These are phyloP conservation scores for Gymnosoma rotundatum DNA, from an alignment of 2,888 invertebrate genomes.

Conservation along the genomic window DNA sequence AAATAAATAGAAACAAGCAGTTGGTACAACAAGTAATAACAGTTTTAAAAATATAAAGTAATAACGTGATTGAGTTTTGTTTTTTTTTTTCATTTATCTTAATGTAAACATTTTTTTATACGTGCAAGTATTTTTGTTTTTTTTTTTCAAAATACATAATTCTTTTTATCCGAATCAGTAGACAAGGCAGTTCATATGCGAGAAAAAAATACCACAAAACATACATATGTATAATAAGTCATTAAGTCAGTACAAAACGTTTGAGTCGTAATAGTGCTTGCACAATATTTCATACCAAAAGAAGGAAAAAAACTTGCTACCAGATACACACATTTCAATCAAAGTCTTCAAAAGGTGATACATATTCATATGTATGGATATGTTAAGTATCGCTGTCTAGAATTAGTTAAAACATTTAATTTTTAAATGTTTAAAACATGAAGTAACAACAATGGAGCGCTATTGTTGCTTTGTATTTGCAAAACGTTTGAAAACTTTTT, in stretches of 20 bases:
- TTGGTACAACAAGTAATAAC: slow-evolving; percentile 4
- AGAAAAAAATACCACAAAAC: slow-evolving; percentile 15
- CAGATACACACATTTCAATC: slow-evolving; percentile 26
- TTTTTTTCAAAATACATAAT: slow-evolving; percentile 28
- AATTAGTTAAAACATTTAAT: slow-evolving; percentile 37
- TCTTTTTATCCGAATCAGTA: slow-evolving; percentile 31
- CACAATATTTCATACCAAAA: slow-evolving; percentile 29
- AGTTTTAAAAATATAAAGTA: background rate
- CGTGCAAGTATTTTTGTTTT: slow-evolving; percentile 13
- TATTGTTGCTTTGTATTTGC: slow-evolving; percentile 15
- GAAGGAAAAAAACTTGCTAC: background rate
- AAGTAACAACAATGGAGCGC: background rate
- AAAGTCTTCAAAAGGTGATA: slow-evolving; percentile 28
- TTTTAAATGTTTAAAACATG: background rate
- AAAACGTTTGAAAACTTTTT: slow-evolving; percentile 16
- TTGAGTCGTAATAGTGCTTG: slow-evolving; percentile 42
- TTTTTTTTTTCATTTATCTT: slow-evolving; percentile 9
- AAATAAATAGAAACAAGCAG: slow-evolving; percentile 47
- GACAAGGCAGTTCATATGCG: slow-evolving; percentile 12
- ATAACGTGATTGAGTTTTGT: slow-evolving; percentile 45
- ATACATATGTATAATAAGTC: background rate
- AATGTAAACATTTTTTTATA: slow-evolving; percentile 37
- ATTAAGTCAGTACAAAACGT: slow-evolving; percentile 38
- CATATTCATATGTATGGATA: background rate
- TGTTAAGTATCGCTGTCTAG: slow-evolving; percentile 24